Conservation (phyloP, 2,113 vertebrate species). For the Pseudopipra pipra region DNA sequence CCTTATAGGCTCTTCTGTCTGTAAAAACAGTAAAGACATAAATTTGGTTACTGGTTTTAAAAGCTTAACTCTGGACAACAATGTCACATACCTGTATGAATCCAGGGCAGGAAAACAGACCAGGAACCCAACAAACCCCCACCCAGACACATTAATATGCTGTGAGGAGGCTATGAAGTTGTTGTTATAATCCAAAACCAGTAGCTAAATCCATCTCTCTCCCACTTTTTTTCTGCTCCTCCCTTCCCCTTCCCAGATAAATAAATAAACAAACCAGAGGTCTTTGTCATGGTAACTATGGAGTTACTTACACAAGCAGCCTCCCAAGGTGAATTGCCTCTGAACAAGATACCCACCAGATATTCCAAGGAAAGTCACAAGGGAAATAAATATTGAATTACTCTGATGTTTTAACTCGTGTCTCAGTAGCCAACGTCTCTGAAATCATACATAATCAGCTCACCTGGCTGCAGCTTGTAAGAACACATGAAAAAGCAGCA, state of each 20-base stretch:
- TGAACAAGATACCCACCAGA: background rate
- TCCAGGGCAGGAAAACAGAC: background rate
- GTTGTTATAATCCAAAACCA: fast-evolving
- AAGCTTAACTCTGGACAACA: background rate
- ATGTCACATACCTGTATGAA: no score
- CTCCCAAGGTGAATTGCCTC: background rate
- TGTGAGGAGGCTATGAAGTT: background rate
- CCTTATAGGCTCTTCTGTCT: background rate
- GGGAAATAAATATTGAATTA: background rate
- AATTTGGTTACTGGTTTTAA: background rate
- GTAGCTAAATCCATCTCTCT: background rate
- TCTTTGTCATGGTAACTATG: background rate
- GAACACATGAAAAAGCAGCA: background rate
- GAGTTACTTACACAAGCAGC: background rate
- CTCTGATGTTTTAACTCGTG: background rate
- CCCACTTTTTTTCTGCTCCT: background rate
- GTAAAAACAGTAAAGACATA: background rate
- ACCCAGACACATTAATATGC: background rate
- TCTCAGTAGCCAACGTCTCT: background rate
- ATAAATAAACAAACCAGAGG: background rate
- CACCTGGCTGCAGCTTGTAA: background rate
- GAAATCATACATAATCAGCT: background rate
- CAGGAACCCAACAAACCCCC: background rate
- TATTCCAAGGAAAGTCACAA: background rate
- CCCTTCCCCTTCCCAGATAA: background rate